phyloP scores from a whole-genome alignment of 2,113 vertebrate species.

The Lichenostomus cassidix region DNA sequence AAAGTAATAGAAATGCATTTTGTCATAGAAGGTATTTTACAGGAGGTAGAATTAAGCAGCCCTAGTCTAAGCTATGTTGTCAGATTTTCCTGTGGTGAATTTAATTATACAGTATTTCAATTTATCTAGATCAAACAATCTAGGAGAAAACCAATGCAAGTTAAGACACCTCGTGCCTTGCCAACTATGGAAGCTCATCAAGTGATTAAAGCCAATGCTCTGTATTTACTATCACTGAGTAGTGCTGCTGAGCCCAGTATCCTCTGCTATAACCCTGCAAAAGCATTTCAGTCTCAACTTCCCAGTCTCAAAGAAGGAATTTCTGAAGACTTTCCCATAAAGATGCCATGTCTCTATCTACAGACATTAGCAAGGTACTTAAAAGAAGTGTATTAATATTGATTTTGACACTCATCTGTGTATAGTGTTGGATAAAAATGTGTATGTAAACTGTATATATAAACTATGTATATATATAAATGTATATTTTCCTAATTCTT shows the following conservation, averaged over 20 bases:
- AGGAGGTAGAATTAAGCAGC: not conserved
- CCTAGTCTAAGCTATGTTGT: not conserved
- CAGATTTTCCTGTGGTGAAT: not conserved
- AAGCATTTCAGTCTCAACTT: conserved; percentile 90
- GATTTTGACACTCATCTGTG: not conserved
- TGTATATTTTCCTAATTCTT: not conserved
- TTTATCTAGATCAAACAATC: conserved; percentile 90
- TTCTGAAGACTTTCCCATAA: conserved; percentile 92
- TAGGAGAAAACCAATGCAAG: conserved; percentile 93
- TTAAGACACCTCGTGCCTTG: conserved; percentile 93
- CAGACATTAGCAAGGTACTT: conserved; percentile 92
- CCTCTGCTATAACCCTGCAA: conserved; percentile 91
- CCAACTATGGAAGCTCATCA: conserved; percentile 99
- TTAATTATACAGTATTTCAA: not conserved
- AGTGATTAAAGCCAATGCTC: conserved; percentile 95
- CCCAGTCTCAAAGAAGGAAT: conserved; percentile 96
- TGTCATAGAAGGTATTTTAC: not conserved
- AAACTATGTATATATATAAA: too few relatives aligned
- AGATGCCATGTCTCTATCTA: conserved; percentile 96
- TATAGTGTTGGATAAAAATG: not conserved
- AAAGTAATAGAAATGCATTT: not conserved
- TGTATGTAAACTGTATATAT: not conserved
- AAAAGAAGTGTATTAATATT: not conserved
- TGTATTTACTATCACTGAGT: conserved; percentile 94
- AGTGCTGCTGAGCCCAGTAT: conserved; percentile 95